Base-by-base conservation (phyloP, 2,888 invertebrate genomes). In the Cylindroiulus punctatus region DNA sequence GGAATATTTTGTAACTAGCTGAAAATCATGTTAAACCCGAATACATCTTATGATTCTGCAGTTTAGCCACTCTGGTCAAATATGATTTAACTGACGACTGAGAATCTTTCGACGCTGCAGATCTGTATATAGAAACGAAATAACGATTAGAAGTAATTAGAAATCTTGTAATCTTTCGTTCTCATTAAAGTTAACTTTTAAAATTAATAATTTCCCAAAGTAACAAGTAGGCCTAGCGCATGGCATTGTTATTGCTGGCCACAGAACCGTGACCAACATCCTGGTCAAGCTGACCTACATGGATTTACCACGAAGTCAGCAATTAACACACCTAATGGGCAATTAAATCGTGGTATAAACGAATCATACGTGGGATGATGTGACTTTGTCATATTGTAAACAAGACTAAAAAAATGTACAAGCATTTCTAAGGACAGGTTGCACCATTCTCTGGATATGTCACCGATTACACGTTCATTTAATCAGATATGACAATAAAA, bases 241-340 rank as follows among this genome's bases (percentile, higher is more conserved):
- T 65, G 65, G 65, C n/a, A 12, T 12, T 10, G 10, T 26, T 10
- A 65, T n/a, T 26, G 10, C 26, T 65, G 65, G 65, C 65, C 65
- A 26, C 65, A 65, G 26, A 65, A 65, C 65, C 65, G 65, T 65
- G 65, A 65, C 65, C 65, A 65, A 65, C 65, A 65, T 65, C 65
- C 65, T 65, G 65, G 65, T 65, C 65, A 65, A 65, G 10, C 65
- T 65, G 65, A 65, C 65, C 65, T 65, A 65, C 65, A 65, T 65
- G 26, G n/a, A 65, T 7, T 17, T 52, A 65, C n/a, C n/a, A 65
- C 65, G 26, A 26, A 65, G 65, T 26, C n/a, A 22, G 26, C 10
- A 65, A 65, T 65, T 65, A 8, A n/a, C 1, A 26, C 65, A 65
- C 65, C 65, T 65, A 65, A 52, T 52, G 52, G n/a, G 52, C 52